Base-by-base conservation (phyloP, 2,888 invertebrate genomes). In the Paralinhomoeus sp. region DNA sequence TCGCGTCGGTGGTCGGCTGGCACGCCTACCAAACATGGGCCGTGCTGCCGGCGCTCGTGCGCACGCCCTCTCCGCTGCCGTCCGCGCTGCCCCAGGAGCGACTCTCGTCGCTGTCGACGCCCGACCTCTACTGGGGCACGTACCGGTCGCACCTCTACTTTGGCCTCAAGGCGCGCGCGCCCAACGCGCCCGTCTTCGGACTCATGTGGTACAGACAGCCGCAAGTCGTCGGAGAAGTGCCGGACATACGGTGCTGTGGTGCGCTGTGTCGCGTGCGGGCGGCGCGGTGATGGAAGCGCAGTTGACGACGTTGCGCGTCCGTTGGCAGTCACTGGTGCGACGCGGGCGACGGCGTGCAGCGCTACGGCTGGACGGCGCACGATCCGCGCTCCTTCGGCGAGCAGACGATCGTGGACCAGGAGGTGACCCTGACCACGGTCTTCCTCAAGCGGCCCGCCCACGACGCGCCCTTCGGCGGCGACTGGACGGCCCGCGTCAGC, bases 141-240 rank as follows among this genome's bases (percentile, higher is more conserved):
- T 93, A 91, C 63, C 60, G 87, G 23, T 40, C 40, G 31, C n/a
- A 81, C 0, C 73, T 76, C 2, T 89, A 89, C 64, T 70, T 89
- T 63, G 89, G 87, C 0, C 66, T 97, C 61, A 83, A 85, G 66
- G 83, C 82, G 0, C 69, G 91, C 43, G 81, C 82, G 61, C 80
- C 84, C 0, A 69, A 76, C 44, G 87, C 91, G 0, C 73, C 87
- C 1, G 77, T 87, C 0, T 77, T 83, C 57, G 97, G 97, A 1
- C 67, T 91, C 22, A 89, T 93, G 87, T 93, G 91, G 93, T 84
- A 91, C 61, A 75, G 78, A 49, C 79, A 71, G 47, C 54, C 56
- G n/a, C 39, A 42, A 15, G 40, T 12, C 9, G 23, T 45, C 3
- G 24, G 41, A 21, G 18, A 27, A 5, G 13, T 39, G 39, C 35